Evolutionary conservation across 2,888 invertebrate species (phyloP), one percentile per base, ranked within the genome.

Genomic region (Phortica okadai): DNA sequence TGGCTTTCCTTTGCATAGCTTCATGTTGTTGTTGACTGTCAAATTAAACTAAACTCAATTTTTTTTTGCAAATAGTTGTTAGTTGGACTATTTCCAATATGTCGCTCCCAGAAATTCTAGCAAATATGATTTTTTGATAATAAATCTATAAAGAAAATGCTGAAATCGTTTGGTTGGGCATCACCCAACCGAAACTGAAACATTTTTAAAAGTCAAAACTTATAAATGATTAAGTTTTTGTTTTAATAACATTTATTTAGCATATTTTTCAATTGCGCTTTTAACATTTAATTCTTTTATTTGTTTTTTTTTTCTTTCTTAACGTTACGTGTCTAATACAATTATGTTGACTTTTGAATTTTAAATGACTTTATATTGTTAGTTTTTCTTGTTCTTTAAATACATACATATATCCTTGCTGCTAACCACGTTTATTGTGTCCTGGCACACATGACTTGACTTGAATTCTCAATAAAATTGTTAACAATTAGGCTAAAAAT

Each of bases 401-500:
- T 56, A 56, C 56, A 16, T 62, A 25, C 25, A 25, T 25, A 62
- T 25, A 16, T 8, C 62, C 21, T 62, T 62, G 50, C 62, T n/a
- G 56, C 14, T 59, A 16, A 10, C 59, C 25, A 8, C 84, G 83
- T 85, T 79, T 80, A 82, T 81, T 78, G 81, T 50, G 73, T 80
- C 78, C 80, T 85, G 83, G 80, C 82, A 81, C 81, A 50, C 50
- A 70, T 50, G 50, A 42, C 41, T 67, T 67, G 67, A 44, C 67
- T 59, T 59, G 42, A 67, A 1, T 54, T 54, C 41, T 56, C 25
- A 58, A 41, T 74, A 58, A 59, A 5, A 50, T 64, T 74, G 67
- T 79, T 79, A 83, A 86, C 82, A 81, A 78, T 83, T 83, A 79
- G 74, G 82, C 82, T 86, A 83, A 82, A 86, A 79, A 78, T 79